Percentiles rank a stretch among this genome's conserved stretches.
These are phyloP conservation scores for Nycticryphes semicollaris DNA, from an alignment of 2,113 vertebrate species.

Conservation along the genomic window DNA sequence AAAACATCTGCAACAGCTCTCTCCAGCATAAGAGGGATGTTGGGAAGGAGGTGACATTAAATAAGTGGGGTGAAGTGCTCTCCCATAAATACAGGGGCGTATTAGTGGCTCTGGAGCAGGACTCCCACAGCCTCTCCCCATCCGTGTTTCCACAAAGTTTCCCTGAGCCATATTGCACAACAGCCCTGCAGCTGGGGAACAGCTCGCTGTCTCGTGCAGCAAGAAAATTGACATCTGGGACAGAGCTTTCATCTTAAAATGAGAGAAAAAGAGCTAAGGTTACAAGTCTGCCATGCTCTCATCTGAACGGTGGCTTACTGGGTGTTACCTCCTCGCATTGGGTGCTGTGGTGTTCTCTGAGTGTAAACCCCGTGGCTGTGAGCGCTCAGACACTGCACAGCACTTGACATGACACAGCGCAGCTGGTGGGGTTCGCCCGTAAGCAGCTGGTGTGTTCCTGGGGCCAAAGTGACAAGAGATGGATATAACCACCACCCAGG, in stretches of 20 bases:
- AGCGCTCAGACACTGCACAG: neutral
- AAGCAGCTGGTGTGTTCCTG: neutral
- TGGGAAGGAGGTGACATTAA: neutral
- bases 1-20: neutral
- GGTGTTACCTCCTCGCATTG: neutral
- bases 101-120: neutral
- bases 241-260: neutral
- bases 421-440: fast-evolving
- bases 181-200: neutral
- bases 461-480: neutral
- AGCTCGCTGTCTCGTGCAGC: neutral
- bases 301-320: neutral
- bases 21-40: neutral
- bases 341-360: neutral
- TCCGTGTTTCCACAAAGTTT: neutral
- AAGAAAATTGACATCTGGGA: neutral
- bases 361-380: neutral
- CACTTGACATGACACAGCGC: neutral
- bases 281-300: neutral
- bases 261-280: neutral
- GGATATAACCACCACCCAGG: neutral
- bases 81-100: neutral
- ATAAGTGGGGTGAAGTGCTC: neutral
- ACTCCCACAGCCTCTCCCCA: neutral
- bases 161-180: neutral